phyloP scores from a whole-genome alignment of 1,140 invertebrate species.

The Zaprionus kolodkinae region DNA sequence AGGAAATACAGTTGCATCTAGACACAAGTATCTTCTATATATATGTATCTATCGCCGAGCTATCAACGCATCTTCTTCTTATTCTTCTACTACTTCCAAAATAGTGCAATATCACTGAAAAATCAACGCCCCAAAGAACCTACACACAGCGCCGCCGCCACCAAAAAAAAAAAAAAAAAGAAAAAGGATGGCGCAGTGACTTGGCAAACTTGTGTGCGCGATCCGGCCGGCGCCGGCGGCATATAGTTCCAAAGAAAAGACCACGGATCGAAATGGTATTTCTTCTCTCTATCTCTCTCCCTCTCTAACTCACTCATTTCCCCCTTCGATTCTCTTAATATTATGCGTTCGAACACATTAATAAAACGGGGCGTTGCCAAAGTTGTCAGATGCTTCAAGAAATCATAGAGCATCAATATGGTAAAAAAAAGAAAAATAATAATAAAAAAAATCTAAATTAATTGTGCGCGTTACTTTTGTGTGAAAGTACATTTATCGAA shows the following conservation, averaged over 20 bases:
- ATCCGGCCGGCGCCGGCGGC: constrained; percentile 62
- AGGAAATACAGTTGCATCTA: constrained; percentile 33
- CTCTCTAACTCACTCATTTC: not conserved
- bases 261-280: not conserved
- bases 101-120: constrained; percentile 77
- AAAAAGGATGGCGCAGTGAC: constrained; percentile 42
- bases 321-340: constrained; percentile 51
- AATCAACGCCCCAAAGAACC: constrained; percentile 72
- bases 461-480: constrained; percentile 52
- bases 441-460: no score
- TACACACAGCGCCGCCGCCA: not conserved
- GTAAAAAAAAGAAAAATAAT: constrained; percentile 65
- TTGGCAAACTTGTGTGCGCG: constrained; percentile 24
- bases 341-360: constrained; percentile 73
- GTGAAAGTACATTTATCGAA: constrained; percentile 35
- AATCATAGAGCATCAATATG: constrained; percentile 56
- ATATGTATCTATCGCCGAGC: not conserved
- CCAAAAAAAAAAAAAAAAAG: not conserved
- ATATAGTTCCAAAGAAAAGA: constrained; percentile 65
- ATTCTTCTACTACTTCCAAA: constrained; percentile 4
- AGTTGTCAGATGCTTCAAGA: constrained; percentile 61
- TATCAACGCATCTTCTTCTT: constrained; percentile 2
- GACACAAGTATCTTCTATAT: not conserved
- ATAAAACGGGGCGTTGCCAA: constrained; percentile 68
- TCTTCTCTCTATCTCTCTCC: constrained; percentile 15